Base-by-base conservation (phyloP, 2,113 vertebrate genomes). In the Zonotrichia leucophrys region DNA sequence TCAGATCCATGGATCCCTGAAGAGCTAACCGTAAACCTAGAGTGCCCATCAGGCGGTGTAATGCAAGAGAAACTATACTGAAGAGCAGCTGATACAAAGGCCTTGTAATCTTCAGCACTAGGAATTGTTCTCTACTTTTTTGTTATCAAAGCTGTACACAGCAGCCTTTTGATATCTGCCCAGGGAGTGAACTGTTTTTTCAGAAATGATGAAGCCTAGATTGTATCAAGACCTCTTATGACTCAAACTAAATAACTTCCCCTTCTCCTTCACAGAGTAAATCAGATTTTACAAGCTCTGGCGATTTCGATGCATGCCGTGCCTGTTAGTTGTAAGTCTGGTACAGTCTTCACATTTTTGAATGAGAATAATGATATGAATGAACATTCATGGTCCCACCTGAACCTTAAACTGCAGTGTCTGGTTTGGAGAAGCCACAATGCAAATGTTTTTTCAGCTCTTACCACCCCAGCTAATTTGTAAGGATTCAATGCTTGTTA, bases 151-250 rank as follows among this genome's bases (percentile, higher is more conserved):
- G 39, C 68, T 63, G 13, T 77, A 59, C 46, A 20, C 15, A 39
- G 72, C 39, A 81, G 83, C 64, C 60, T 92, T 94, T 89, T 94
- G 78, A 93, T 92, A 83, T 25, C 77, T 5, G 1, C 87, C 60
- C 83, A 90, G 80, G 80, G 83, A 96, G 37, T 70, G 88, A 94
- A 63, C 64, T 86, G 42, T 92, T 89, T 86, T 64, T 90, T 89
- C 39, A 60, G 76, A 87, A 79, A 80, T 56, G 73, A 72, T 90
- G 91, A 94, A 90, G 83, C 88, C 93, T 81, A 95, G 95, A 94
- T 94, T 78, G 8, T 83, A 95, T 95, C 92, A 59, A 90, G 69
- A 67, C 56, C 72, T 94, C 76, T 84, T 89, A 72, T 63, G 76
- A 89, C 60, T 94, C 94, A 89, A 92, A 70, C 72, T 69, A 81